phyloP scores from a whole-genome alignment of 2,797 vertebrate genomes.

The Poecilia gillii region DNA sequence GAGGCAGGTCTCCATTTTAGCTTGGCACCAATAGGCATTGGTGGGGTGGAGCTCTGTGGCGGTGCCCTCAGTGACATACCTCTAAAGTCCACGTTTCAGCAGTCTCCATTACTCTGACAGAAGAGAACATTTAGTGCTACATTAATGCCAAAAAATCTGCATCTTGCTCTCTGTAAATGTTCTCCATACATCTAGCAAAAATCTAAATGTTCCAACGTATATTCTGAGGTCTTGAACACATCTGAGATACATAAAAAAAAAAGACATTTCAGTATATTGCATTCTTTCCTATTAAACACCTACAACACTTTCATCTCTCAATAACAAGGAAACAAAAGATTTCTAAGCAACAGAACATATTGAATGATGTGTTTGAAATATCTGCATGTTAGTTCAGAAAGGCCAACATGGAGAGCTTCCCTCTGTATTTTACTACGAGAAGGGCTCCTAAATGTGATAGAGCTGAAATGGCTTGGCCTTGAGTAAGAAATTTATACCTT shows the following conservation, averaged over 20 bases:
- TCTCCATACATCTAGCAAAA: constrained; percentile 1
- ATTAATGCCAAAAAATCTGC: constrained; percentile 8
- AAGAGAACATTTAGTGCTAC: constrained; percentile 30
- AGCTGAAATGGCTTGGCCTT: not conserved
- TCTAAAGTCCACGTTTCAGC: constrained; percentile 44
- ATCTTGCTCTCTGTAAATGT: not conserved
- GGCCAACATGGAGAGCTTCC: not conserved
- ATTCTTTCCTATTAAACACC: not conserved
- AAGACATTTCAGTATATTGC: not conserved
- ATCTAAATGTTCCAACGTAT: not conserved
- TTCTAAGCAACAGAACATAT: not conserved
- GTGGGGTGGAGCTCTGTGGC: constrained; percentile 52
- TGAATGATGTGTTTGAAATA: not conserved
- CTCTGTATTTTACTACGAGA: not conserved
- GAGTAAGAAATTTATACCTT: not conserved
- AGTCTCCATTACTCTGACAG: constrained; percentile 25
- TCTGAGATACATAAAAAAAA: not conserved
- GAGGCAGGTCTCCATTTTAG: constrained; percentile 72
- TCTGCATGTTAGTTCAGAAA: not conserved
- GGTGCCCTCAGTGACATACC: constrained; percentile 50
- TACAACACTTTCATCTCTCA: not conserved
- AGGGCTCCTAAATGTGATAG: not conserved
- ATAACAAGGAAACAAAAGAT: not conserved
- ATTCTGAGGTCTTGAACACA: not conserved
- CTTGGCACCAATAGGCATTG: constrained; percentile 58